A percentile compares a stretch with the other conserved stretches of the same genome.
Evolutionary conservation across 1,140 invertebrate species (phyloP).

Genomic region (Drusus annulatus): DNA sequence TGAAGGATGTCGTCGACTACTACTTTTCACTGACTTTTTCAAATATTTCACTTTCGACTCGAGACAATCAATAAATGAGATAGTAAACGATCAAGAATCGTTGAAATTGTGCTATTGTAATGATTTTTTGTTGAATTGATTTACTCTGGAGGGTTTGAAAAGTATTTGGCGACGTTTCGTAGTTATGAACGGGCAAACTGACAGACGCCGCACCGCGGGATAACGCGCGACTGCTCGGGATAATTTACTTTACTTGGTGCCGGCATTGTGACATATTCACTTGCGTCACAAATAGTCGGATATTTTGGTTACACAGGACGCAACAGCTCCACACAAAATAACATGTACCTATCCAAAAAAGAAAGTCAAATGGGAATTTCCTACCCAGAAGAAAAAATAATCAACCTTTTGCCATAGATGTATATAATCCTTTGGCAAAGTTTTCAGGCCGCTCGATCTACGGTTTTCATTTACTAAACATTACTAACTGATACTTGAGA

Average conservation of each 20-base stretch:
- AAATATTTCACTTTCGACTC: conserved; percentile 28
- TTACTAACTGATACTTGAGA: too few species aligned
- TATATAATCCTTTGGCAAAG: too few species aligned
- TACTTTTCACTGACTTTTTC: conserved; percentile 18
- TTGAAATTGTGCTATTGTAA: neutral
- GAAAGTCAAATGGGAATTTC: neutral
- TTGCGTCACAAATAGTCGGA: too few species aligned
- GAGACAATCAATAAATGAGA: conserved; percentile 1
- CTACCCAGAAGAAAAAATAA: neutral
- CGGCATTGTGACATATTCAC: too few species aligned
- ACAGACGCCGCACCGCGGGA: conserved; percentile 3
- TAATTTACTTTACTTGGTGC: too few species aligned
- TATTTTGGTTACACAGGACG: too few species aligned
- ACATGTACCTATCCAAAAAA: too few species aligned
- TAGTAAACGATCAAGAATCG: neutral
- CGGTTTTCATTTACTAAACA: neutral
- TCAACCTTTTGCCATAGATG: too few species aligned
- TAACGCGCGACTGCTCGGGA: neutral
- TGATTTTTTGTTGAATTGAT: neutral
- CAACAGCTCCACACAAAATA: too few species aligned
- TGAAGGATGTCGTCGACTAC: neutral
- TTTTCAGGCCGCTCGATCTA: conserved; percentile 1
- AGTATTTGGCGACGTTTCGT: neutral
- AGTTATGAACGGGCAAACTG: neutral
- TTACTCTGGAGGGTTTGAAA: neutral